A percentile compares a stretch with the other conserved stretches of the same genome.
phyloP scores from a whole-genome alignment of 35 echinoderm and acorn worm species.

The Eucidaris tribuloides region DNA sequence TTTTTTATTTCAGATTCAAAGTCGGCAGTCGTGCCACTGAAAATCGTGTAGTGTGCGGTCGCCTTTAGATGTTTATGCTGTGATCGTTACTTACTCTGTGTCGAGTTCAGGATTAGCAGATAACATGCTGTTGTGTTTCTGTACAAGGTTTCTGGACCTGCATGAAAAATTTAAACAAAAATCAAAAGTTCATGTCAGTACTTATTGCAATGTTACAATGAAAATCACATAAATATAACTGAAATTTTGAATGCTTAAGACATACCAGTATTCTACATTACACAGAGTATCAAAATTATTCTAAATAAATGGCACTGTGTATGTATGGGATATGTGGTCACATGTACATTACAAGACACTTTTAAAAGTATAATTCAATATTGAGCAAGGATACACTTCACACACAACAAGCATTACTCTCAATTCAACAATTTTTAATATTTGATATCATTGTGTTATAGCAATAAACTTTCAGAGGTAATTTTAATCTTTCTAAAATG shows the following conservation, averaged over 20 bases:
- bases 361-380: too few relatives aligned
- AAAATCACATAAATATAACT: neutral
- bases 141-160: constrained; percentile 71
- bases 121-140: constrained; percentile 86
- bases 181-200: neutral
- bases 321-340: neutral
- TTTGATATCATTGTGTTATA: too few relatives aligned
- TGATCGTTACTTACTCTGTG: constrained; percentile 70
- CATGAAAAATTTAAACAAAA: neutral
- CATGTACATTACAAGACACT: too few relatives aligned
- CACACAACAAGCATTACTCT: too few relatives aligned
- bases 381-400: too few relatives aligned
- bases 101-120: constrained; percentile 54
- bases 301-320: neutral
- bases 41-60: too few relatives aligned
- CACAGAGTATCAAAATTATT: neutral
- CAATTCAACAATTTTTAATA: too few relatives aligned
- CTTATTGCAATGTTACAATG: neutral
- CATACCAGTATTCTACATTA: neutral
- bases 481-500: too few relatives aligned
- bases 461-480: too few relatives aligned
- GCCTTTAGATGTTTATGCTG: neutral
- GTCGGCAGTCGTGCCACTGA: neutral
- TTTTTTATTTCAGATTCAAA: neutral
- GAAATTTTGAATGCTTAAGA: neutral